A percentile compares a stretch with the other conserved stretches of the same genome.
phyloP scores from a whole-genome alignment of 2,797 vertebrate genomes.

The Oreochromis mossambicus region DNA sequence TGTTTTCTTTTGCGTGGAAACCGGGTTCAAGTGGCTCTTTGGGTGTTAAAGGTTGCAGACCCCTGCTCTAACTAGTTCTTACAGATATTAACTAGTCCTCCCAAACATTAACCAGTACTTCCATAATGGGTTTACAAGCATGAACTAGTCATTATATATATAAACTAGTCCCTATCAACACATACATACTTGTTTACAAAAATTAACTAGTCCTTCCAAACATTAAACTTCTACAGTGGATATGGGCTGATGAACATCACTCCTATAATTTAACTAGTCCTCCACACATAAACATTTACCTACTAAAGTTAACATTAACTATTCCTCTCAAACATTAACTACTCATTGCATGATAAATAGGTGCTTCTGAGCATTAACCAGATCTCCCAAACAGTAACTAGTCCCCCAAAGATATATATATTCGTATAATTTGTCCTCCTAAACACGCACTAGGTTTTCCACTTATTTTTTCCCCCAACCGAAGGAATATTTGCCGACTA shows the following conservation, averaged over 20 bases:
- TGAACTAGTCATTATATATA: too few relatives aligned
- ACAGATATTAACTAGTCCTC: neutral
- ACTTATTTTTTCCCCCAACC: neutral
- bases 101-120: neutral
- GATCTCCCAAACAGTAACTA: neutral
- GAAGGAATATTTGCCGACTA: accelerated
- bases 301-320: neutral
- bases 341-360: neutral
- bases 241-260: neutral
- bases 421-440: neutral
- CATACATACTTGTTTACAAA: neutral
- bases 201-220: neutral
- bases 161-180: neutral
- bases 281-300: neutral
- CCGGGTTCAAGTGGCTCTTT: too few relatives aligned
- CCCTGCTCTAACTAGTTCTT: neutral
- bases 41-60: too few relatives aligned
- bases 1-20: too few relatives aligned
- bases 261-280: neutral
- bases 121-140: neutral
- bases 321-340: neutral
- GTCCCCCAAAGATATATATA: neutral
- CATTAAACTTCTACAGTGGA: neutral
- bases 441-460: neutral
- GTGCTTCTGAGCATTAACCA: neutral